Base-by-base conservation (phyloP, 2,888 invertebrate species). In the Eupithecia centaureata region DNA sequence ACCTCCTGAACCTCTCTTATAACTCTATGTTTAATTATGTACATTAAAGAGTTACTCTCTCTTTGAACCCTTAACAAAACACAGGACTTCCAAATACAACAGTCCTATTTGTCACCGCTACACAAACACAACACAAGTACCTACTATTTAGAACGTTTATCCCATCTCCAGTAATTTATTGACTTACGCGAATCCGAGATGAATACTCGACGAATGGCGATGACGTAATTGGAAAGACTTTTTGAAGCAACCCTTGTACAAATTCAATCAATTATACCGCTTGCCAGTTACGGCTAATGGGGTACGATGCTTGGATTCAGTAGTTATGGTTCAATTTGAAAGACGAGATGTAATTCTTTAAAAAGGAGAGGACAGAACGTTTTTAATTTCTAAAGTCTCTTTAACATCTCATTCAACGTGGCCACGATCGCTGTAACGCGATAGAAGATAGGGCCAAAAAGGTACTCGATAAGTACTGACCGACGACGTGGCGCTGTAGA, bases 191-290 rank as follows among this genome's bases (percentile, higher is more conserved):
- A 56, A 63, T 63, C 30, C 33, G 30, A 63, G 38, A 35, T 47
- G 47, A 47, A 47, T 47, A 22, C 47, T 47, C 47, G 22, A 22
- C 38, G 56, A 63, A 56, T 63, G 56, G 30, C 54, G 56, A 38
- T 38, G 54, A 28, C 63, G 63, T 63, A 63, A 63, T 63, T 63
- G 52, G 38, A 30, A 63, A 32, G 38, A 63, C 56, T 56, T 63
- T 63, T 65, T 65, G 59, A 60, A 65, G 65, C 61, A 47, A 32
- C 38, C 33, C 58, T 32, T 64, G 47, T 64, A 64, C 33, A 58
- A 64, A 64, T 58, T 42, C 58, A 64, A 64, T 64, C 58, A 58
- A 51, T 64, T 62, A 58, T 64, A 30, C 63, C 18, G 63, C 27
- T 25, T 58, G 32, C 63, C 57, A 47, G 54, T 47, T 25, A 57